A percentile compares a stretch with the other conserved stretches of the same genome.
phyloP scores from a whole-genome alignment of 2,888 invertebrate genomes.

The Drosophila pullipes region DNA sequence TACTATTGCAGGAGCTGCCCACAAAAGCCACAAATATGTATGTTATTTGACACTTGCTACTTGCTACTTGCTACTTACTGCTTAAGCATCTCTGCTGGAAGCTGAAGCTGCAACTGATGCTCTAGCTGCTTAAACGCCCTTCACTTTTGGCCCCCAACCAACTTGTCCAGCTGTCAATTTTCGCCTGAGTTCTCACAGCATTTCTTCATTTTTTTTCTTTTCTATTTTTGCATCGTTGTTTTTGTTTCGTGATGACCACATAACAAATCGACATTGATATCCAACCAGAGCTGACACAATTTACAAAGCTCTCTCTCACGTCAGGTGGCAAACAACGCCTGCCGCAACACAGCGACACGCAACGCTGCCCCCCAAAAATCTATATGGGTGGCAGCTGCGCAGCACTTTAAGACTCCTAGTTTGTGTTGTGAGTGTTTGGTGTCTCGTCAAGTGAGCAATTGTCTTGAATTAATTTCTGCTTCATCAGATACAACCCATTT shows the following conservation, averaged over 20 bases:
- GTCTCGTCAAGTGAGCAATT: conserved; percentile 76
- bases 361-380: conserved; percentile 22
- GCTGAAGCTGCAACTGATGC: conserved; percentile 1
- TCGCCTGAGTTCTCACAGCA: conserved; percentile 37
- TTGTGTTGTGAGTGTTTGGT: conserved; percentile 4
- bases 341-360: conserved; percentile 48
- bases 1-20: conserved; percentile 47
- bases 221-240: background rate
- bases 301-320: conserved; percentile 41
- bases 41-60: conserved; percentile 57
- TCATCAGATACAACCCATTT: conserved; percentile 46
- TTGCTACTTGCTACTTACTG: conserved; percentile 9
- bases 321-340: conserved; percentile 53
- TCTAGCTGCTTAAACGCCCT: conserved; percentile 65
- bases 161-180: conserved; percentile 70
- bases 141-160: conserved; percentile 56
- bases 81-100: conserved; percentile 24
- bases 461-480: conserved; percentile 80
- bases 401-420: conserved; percentile 27
- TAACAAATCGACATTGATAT: conserved; percentile 55
- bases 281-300: conserved; percentile 50
- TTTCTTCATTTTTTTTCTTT: conserved; percentile 21
- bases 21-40: conserved; percentile 75
- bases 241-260: conserved; percentile 52
- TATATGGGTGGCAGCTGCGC: conserved; percentile 34